Percentiles rank a stretch among this genome's conserved stretches.
phyloP scores from a whole-genome alignment of 1,140 invertebrate species.

The Bicyclus anynana region DNA sequence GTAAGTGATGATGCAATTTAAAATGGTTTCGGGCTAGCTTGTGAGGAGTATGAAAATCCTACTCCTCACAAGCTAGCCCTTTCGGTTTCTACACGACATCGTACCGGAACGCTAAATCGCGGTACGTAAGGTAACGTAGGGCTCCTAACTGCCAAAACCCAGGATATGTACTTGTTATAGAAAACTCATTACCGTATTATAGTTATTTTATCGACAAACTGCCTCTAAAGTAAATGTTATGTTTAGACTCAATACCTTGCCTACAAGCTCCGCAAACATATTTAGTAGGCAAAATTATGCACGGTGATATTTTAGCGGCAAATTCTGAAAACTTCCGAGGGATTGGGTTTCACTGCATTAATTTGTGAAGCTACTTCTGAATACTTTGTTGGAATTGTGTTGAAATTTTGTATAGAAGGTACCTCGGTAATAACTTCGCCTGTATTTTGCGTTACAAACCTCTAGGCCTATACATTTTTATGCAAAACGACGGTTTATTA shows the following conservation, averaged over 20 bases:
- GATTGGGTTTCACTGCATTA: neutral
- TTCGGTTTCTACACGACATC: no score
- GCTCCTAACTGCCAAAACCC: no score
- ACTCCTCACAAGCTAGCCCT: no score
- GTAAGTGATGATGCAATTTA: no score
- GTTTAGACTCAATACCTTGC: neutral
- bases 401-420: neutral
- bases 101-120: no score
- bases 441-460: no score
- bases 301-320: neutral
- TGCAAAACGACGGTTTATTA: no score
- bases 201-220: neutral
- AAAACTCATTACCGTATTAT: neutral
- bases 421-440: no score
- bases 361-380: neutral
- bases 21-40: no score
- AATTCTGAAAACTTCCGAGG: neutral
- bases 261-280: constrained; percentile 1
- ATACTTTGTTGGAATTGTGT: neutral
- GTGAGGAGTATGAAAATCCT: no score
- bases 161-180: neutral
- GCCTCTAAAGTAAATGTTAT: neutral
- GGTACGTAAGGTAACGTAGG: no score
- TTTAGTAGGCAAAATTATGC: neutral
- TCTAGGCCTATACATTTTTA: no score